Percentiles rank a stretch among this genome's conserved stretches.
Evolutionary conservation across 2,113 vertebrate species (phyloP).

Genomic region (Sminthopsis crassicaudata): DNA sequence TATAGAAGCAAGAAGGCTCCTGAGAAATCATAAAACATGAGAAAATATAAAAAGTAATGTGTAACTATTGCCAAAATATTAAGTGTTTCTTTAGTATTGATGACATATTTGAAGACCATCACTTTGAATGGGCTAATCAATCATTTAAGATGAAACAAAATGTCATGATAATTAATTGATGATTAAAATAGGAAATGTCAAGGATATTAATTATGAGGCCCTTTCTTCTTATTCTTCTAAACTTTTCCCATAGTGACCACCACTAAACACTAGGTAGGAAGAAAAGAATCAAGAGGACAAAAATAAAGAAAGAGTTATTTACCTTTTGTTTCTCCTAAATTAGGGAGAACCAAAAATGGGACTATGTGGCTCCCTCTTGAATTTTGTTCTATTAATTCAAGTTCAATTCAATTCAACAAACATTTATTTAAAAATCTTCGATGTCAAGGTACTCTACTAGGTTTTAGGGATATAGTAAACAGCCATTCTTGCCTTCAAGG

Average conservation of each 20-base stretch:
- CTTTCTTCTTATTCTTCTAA: neutral
- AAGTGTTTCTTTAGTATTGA: neutral
- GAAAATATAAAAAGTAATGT: neutral
- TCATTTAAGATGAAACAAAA: neutral
- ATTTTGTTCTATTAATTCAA: neutral
- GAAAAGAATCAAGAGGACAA: neutral
- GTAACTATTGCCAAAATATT: neutral
- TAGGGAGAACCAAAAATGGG: neutral
- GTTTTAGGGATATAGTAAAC: neutral
- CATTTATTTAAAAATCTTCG: neutral
- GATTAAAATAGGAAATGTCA: neutral
- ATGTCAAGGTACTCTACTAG: neutral
- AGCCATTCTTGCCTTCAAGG: neutral
- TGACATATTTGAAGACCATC: neutral
- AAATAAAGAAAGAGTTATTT: neutral
- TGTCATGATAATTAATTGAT: neutral
- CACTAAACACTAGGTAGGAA: neutral
- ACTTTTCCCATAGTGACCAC: neutral
- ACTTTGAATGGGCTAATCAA: neutral
- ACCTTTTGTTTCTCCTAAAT: neutral
- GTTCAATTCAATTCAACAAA: slow-evolving; percentile 30
- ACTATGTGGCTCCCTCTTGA: neutral
- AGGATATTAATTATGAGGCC: neutral
- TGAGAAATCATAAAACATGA: neutral
- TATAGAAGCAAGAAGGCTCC: neutral